Evolutionary conservation across 2,888 invertebrate genomes (phyloP), one percentile per base, ranked within the genome.

Genomic region (Acanthopleura granulata): DNA sequence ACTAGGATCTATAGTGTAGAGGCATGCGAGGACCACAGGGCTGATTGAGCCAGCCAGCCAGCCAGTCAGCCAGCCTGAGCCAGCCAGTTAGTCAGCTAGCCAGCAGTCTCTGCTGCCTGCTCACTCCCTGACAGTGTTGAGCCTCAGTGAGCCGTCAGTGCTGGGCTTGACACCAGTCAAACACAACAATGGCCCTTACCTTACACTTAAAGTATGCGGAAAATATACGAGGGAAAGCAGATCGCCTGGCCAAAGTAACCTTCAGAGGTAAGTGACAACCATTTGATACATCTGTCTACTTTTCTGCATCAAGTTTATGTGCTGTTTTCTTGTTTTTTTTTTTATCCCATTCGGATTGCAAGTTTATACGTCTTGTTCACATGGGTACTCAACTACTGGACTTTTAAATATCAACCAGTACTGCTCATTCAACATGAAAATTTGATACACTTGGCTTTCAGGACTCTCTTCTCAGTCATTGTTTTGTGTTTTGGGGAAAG

Each of bases 201-300:
- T 80, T 90, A 9, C 87, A 90, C 74, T 79, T 90, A 49, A 89
- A 89, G 78, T 89, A 87, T 80, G 88, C 87, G n/a, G 90, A 90
- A 75, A 85, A 88, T 76, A 80, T 90, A 30, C 85, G 84, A 30
- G 88, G 89, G 14, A 85, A 83, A 72, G 85, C 83, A 0, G 90
- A 90, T 75, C 78, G 90, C n/a, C 78, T 89, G 75, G 88, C 88
- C 30, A 90, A 89, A 76, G 90, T 88, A 22, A 86, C 87, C 81
- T 96, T 96, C 88, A 92, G 96, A 92, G 95, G 96, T 96, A 92
- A 93, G 94, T 87, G 22, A 70, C 73, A 22, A 72, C 40, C 15
- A 15, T 29, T 40, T 62, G 61, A n/a, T 12, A 22, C 12, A 18
- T 12, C 6, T 57, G n/a, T 57, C 18, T 18, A 22, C 18, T 57